A percentile compares a stretch with the other conserved stretches of the same genome.
Evolutionary conservation across 2,797 vertebrate species (phyloP).

Genomic region (Scomberomorus guttatus): DNA sequence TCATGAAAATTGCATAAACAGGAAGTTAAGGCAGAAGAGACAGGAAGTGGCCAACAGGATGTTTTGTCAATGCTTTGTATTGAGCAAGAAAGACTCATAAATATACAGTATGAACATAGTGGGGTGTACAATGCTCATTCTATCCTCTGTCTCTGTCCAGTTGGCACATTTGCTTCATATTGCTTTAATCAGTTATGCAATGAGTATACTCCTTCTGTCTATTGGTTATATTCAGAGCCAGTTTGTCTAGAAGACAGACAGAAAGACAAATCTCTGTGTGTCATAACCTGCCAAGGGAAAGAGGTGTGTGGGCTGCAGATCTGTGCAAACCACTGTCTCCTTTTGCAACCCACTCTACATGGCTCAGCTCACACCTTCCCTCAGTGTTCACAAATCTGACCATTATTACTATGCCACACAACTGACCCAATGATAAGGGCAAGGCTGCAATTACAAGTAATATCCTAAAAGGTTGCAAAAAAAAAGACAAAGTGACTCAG

Average conservation of each 20-base stretch:
- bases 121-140: neutral
- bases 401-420: neutral
- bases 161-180: neutral
- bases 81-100: slow-evolving; percentile 55
- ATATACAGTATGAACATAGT: slow-evolving; percentile 20
- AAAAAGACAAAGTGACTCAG: neutral
- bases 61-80: slow-evolving; percentile 79
- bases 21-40: slow-evolving; percentile 83
- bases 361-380: slow-evolving; percentile 34
- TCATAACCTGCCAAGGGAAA: slow-evolving; percentile 42
- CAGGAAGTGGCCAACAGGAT: slow-evolving; percentile 86
- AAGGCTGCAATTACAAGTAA: slow-evolving; percentile 8
- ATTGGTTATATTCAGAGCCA: slow-evolving; percentile 24
- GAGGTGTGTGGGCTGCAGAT: slow-evolving; percentile 47
- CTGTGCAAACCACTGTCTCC: slow-evolving; percentile 50
- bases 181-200: slow-evolving; percentile 27
- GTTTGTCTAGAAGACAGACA: slow-evolving; percentile 3
- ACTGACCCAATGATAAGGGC: slow-evolving; percentile 12
- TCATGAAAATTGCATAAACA: slow-evolving; percentile 77
- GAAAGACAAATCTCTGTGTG: slow-evolving; percentile 27
- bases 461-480: slow-evolving; percentile 6
- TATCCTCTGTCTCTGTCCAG: neutral
- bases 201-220: neutral
- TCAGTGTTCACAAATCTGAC: slow-evolving; percentile 3
- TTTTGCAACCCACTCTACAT: slow-evolving; percentile 45